Evolutionary conservation across 2,888 invertebrate genomes (phyloP).

Genomic region (Nycteola revayana): DNA sequence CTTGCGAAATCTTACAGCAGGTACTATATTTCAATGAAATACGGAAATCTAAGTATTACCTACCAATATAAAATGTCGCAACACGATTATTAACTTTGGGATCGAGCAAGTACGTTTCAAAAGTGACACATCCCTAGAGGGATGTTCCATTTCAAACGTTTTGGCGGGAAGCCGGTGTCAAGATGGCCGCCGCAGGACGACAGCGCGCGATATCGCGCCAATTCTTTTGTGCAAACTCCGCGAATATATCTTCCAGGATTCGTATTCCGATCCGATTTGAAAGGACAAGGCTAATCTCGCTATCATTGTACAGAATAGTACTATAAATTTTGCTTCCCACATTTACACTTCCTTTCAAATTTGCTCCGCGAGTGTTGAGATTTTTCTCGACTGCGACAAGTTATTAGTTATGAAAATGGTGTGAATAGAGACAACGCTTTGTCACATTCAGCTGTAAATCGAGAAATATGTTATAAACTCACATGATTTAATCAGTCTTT

Average conservation of each 20-base stretch:
- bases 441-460: no score
- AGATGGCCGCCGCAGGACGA: slow-evolving; percentile 60
- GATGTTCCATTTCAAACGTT: slow-evolving; percentile 71
- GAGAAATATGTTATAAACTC: no score
- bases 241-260: slow-evolving; percentile 62
- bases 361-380: slow-evolving; percentile 8
- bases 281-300: slow-evolving; percentile 68
- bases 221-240: slow-evolving; percentile 71
- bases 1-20: no score
- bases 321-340: slow-evolving; percentile 38
- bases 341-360: slow-evolving; percentile 25
- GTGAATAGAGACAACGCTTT: no score
- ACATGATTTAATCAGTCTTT: no score
- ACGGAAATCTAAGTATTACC: no score
- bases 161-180: slow-evolving; percentile 55
- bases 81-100: slow-evolving; percentile 26
- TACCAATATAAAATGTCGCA: slow-evolving; percentile 10
- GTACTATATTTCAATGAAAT: no score
- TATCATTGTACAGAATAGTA: slow-evolving; percentile 56
- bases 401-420: no score
- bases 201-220: slow-evolving; percentile 67
- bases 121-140: slow-evolving; percentile 58
- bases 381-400: slow-evolving; percentile 5
- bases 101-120: slow-evolving; percentile 33
- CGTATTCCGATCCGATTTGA: slow-evolving; percentile 65